These are phyloP conservation scores for Idaea dimidiata DNA, from an alignment of 2,888 invertebrate species.

Conservation along the genomic window DNA sequence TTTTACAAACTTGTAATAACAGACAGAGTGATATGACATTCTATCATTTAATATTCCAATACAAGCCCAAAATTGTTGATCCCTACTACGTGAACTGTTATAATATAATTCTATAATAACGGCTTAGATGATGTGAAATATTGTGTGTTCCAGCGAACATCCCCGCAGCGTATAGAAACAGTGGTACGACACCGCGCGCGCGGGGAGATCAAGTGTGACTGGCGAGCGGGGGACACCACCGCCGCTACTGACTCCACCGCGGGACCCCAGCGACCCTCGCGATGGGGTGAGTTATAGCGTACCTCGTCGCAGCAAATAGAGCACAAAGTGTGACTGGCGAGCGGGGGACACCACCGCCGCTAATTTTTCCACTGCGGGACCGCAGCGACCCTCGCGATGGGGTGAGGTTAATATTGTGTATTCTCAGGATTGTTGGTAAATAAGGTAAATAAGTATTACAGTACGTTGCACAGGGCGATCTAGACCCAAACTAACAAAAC, in stretches of 20 bases:
- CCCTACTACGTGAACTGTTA: too few relatives aligned
- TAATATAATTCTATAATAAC: too few relatives aligned
- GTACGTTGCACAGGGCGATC: too few relatives aligned
- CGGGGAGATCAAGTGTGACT: conserved; percentile 79
- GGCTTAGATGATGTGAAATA: too few relatives aligned
- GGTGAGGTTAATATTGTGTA: conserved; percentile 38
- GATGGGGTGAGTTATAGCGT: not conserved
- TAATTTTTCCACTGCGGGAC: conserved; percentile 17
- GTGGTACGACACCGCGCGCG: too few relatives aligned
- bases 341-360: conserved; percentile 38
- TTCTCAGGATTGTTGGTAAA: too few relatives aligned
- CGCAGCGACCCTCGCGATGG: conserved; percentile 57
- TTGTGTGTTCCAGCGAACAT: not conserved
- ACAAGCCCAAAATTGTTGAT: too few relatives aligned
- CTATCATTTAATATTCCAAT: too few relatives aligned
- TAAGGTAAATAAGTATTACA: not conserved
- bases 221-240: conserved; percentile 54
- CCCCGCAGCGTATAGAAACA: conserved; percentile 63
- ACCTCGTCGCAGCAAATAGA: conserved; percentile 54
- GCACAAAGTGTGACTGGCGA: conserved; percentile 77
- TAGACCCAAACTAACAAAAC: too few relatives aligned
- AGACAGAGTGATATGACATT: too few relatives aligned
- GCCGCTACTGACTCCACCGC: conserved; percentile 20
- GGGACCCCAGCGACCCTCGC: conserved; percentile 39
- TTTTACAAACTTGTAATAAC: too few relatives aligned